Evolutionary conservation across 1,140 invertebrate genomes (phyloP).

Genomic region (Ceratitis capitata): DNA sequence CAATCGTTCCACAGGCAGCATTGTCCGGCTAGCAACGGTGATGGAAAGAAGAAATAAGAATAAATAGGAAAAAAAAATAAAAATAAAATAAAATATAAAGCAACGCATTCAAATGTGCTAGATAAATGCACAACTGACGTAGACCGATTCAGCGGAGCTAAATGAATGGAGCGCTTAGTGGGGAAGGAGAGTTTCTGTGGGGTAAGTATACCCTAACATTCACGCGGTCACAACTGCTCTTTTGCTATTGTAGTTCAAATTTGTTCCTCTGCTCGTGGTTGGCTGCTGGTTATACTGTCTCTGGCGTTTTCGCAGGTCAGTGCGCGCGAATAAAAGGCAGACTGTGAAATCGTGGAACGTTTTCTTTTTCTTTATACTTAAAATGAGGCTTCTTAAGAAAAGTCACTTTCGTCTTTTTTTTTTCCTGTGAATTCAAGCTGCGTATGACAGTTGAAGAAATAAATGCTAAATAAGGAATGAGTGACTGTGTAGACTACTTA

Average conservation of each 20-base stretch:
- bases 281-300: conserved; percentile 21
- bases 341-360: background rate
- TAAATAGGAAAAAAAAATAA: background rate
- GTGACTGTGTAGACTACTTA: background rate
- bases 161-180: background rate
- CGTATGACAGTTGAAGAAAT: background rate
- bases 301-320: conserved; percentile 44
- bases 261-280: background rate
- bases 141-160: background rate
- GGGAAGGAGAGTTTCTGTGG: background rate
- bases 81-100: background rate
- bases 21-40: background rate
- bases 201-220: background rate
- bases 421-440: background rate
- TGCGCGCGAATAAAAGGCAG: conserved; percentile 39
- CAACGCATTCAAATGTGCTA: conserved; percentile 5
- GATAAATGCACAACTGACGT: background rate
- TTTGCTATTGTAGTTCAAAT: background rate
- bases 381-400: background rate
- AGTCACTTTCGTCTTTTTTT: background rate
- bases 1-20: background rate
- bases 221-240: background rate
- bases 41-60: background rate
- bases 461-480: background rate
- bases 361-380: background rate